Conservation (phyloP, 2,888 invertebrate genomes). For the Lasioglossum vierecki region DNA sequence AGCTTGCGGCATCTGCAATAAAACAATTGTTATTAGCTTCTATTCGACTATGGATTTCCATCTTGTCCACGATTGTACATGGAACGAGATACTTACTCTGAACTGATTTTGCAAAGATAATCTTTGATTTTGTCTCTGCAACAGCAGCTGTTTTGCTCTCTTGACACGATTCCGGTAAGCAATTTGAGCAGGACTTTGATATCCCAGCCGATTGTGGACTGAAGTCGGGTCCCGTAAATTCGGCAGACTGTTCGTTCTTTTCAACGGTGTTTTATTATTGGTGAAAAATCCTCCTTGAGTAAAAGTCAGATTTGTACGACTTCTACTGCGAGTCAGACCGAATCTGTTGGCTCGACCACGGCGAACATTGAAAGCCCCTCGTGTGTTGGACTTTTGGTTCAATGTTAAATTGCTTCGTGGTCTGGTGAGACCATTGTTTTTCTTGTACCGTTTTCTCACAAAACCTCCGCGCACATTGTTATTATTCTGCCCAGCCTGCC, state of each 20-base stretch:
- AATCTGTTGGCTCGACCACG: constrained; percentile 72
- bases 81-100: constrained; percentile 71
- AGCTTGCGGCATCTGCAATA: constrained; percentile 71
- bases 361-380: constrained; percentile 70
- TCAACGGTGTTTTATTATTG: constrained; percentile 72
- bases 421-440: constrained; percentile 69
- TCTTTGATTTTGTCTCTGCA: constrained; percentile 79
- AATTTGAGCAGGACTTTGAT: constrained; percentile 81
- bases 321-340: constrained; percentile 77
- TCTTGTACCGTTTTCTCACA: constrained; percentile 76
- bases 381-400: constrained; percentile 72
- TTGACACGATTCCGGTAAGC: constrained; percentile 82
- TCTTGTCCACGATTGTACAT: too few relatives aligned
- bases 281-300: constrained; percentile 73
- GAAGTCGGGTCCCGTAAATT: constrained; percentile 81
- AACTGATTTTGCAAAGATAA: constrained; percentile 76
- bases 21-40: constrained; percentile 4
- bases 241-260: constrained; percentile 80
- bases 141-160: constrained; percentile 79
- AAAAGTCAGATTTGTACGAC: constrained; percentile 76
- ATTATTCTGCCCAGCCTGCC: constrained; percentile 69
- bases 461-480: constrained; percentile 75
- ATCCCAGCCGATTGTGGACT: constrained; percentile 81
- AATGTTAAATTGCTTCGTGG: constrained; percentile 75
- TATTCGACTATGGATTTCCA: neutral